Evolutionary conservation across 1,140 invertebrate species (phyloP).

Genomic region (Nasonia giraulti): DNA sequence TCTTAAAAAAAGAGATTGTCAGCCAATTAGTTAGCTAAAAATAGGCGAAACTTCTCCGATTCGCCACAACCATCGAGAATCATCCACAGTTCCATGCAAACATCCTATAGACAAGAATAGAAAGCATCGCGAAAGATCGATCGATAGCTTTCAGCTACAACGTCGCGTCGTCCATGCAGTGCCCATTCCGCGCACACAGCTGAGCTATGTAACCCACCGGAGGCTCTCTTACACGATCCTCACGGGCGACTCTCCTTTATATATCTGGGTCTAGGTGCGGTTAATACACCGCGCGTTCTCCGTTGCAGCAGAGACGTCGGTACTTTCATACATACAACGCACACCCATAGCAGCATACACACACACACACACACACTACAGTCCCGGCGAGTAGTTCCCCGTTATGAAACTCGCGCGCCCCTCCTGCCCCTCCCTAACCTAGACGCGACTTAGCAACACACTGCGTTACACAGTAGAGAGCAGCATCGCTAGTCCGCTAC

Average conservation of each 20-base stretch:
- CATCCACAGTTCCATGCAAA: not conserved
- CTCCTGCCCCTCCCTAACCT: slow-evolving; percentile 52
- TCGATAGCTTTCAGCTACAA: not conserved
- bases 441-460: slow-evolving; percentile 28
- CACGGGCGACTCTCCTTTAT: slow-evolving; percentile 48
- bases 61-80: no score
- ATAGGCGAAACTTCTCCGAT: no score
- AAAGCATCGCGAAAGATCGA: slow-evolving; percentile 11
- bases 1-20: not conserved
- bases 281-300: slow-evolving; percentile 63
- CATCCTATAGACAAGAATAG: not conserved
- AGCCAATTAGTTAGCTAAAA: no score
- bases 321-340: not conserved
- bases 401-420: slow-evolving; percentile 29
- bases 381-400: slow-evolving; percentile 56
- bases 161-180: not conserved
- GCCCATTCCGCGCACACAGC: slow-evolving; percentile 1
- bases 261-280: slow-evolving; percentile 67
- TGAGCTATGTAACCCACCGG: not conserved
- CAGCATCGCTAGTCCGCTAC: not conserved
- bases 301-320: slow-evolving; percentile 41
- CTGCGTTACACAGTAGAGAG: not conserved
- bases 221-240: not conserved
- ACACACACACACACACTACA: not conserved
- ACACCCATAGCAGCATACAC: not conserved